These are phyloP conservation scores for Epistrophella euchroma DNA, from an alignment of 2,888 invertebrate genomes.

Conservation along the genomic window DNA sequence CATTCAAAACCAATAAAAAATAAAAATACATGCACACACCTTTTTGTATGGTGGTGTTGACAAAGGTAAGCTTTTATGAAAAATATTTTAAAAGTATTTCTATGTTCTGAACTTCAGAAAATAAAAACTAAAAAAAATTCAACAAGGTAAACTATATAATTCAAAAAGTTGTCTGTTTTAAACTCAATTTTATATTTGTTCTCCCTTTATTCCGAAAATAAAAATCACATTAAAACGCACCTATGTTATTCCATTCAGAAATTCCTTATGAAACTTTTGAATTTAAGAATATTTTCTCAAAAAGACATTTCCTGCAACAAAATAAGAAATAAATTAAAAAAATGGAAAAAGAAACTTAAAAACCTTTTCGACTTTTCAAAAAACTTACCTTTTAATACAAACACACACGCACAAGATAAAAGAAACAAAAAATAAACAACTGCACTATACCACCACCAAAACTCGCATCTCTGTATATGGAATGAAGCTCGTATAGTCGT, in stretches of 20 bases:
- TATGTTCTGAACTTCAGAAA: slow-evolving; percentile 19
- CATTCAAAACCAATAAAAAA: neutral
- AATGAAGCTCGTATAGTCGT: slow-evolving; percentile 2
- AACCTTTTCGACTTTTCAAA: slow-evolving; percentile 20
- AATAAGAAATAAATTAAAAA: slow-evolving; percentile 24
- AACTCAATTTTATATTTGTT: slow-evolving; percentile 8
- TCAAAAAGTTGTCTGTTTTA: neutral
- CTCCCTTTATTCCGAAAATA: neutral
- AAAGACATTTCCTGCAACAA: slow-evolving; percentile 46
- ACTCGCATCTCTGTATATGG: slow-evolving; percentile 1
- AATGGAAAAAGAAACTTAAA: neutral
- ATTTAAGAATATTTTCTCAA: slow-evolving; percentile 37
- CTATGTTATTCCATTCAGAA: neutral
- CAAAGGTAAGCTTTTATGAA: neutral
- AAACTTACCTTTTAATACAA: slow-evolving; percentile 7
- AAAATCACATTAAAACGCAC: neutral
- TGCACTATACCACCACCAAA: slow-evolving; percentile 39
- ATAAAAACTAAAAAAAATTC: slow-evolving; percentile 12
- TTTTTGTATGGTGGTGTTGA: neutral
- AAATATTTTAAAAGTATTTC: slow-evolving; percentile 60
- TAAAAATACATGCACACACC: no score
- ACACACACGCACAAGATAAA: slow-evolving; percentile 26
- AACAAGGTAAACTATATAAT: slow-evolving; percentile 38
- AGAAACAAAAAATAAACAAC: neutral
- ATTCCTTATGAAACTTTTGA: slow-evolving; percentile 16